phyloP scores from a whole-genome alignment of 2,797 vertebrate species.

The Acanthiza pusilla region DNA sequence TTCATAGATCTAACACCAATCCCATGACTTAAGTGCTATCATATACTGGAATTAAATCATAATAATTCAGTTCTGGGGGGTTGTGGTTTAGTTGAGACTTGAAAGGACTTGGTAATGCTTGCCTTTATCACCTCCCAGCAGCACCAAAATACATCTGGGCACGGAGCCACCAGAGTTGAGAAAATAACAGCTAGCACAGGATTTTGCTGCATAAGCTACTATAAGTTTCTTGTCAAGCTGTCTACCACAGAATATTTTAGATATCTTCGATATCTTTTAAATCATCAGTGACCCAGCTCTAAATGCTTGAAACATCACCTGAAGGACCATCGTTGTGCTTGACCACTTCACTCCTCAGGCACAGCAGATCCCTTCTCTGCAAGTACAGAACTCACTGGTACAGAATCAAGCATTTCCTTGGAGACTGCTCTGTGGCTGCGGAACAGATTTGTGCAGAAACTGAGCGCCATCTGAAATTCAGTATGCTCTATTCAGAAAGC shows the following conservation, averaged over 20 bases:
- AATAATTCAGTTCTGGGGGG: conserved; percentile 22
- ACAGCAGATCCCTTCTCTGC: neutral
- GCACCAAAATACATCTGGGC: conserved; percentile 52
- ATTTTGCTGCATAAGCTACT: conserved; percentile 41
- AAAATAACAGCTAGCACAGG: conserved; percentile 21
- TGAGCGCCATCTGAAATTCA: neutral
- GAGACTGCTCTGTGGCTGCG: neutral
- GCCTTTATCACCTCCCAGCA: conserved; percentile 55
- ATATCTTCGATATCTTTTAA: neutral
- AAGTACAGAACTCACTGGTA: neutral
- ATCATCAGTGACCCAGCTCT: neutral
- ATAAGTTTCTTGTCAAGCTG: neutral
- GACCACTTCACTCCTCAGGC: neutral
- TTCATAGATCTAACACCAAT: conserved; percentile 50
- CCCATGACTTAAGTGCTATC: conserved; percentile 50
- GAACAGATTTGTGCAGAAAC: neutral
- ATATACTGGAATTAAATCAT: conserved; percentile 44
- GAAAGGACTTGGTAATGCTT: conserved; percentile 32
- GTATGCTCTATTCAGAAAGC: neutral
- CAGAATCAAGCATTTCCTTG: neutral
- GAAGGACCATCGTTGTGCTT: neutral
- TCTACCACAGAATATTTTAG: neutral
- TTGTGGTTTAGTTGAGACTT: conserved; percentile 23
- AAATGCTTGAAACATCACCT: neutral
- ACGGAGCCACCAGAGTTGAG: conserved; percentile 27